These are phyloP conservation scores for Euplagia quadripunctaria DNA, from an alignment of 2,888 invertebrate species.

Conservation along the genomic window DNA sequence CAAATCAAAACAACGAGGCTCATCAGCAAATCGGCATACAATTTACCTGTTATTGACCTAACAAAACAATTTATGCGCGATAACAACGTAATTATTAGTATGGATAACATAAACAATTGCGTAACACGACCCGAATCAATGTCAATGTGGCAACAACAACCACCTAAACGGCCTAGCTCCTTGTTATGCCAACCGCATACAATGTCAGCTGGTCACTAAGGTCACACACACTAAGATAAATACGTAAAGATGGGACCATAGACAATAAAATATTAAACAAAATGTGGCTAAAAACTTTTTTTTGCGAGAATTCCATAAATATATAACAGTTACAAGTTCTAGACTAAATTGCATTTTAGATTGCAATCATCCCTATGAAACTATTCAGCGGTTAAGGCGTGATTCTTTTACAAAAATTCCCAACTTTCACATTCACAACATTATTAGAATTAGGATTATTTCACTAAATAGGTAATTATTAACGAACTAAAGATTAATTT, in stretches of 20 bases:
- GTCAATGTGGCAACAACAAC: constrained; percentile 37
- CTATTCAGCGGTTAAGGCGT: too few species aligned
- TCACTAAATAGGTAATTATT: background rate
- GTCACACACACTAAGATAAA: constrained; percentile 18
- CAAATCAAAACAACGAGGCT: background rate
- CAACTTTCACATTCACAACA: too few species aligned
- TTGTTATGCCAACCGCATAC: constrained; percentile 35
- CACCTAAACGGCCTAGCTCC: constrained; percentile 28
- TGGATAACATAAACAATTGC: constrained; percentile 5
- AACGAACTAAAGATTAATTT: background rate
- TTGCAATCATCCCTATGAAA: background rate
- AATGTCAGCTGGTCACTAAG: constrained; percentile 43
- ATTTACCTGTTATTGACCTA: background rate
- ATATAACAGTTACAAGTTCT: background rate
- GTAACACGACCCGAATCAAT: constrained; percentile 58
- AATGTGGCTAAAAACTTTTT: background rate
- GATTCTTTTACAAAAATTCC: too few species aligned
- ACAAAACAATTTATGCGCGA: background rate
- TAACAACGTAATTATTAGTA: background rate
- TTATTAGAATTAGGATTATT: background rate
- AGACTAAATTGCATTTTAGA: background rate
- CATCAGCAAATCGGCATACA: background rate
- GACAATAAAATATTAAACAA: background rate
- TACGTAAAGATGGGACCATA: background rate
- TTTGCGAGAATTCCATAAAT: background rate